Conservation (phyloP, 2,888 invertebrate species). For the Muschampia staudingeri region DNA sequence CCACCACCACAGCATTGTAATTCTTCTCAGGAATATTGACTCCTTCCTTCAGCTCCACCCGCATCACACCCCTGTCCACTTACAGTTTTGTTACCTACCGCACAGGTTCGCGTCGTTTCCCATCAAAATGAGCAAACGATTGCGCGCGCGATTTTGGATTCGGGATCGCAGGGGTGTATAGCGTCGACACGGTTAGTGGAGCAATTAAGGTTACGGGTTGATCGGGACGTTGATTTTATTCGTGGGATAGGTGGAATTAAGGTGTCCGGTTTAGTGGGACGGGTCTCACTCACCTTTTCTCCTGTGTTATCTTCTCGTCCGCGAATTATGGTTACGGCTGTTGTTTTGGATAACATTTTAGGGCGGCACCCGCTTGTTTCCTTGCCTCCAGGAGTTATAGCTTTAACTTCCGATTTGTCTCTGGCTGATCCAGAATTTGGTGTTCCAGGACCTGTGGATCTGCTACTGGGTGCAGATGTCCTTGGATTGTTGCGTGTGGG, state of each 20-base stretch:
- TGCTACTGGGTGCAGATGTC: conserved; percentile 43
- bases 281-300: conserved; percentile 26
- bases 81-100: background rate
- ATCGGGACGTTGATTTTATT: conserved; percentile 18
- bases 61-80: background rate
- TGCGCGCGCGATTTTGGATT: conserved; percentile 36
- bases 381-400: background rate
- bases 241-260: conserved; percentile 31
- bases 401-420: conserved; percentile 2
- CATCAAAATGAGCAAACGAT: background rate
- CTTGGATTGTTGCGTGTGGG: conserved; percentile 33
- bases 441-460: conserved; percentile 39
- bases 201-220: conserved; percentile 11
- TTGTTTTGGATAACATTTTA: conserved; percentile 7
- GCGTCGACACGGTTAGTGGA: conserved; percentile 27
- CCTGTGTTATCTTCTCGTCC: background rate
- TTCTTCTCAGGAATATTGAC: background rate
- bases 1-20: background rate
- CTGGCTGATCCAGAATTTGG: conserved; percentile 26
- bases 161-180: conserved; percentile 36
- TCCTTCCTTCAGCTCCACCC: background rate
- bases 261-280: conserved; percentile 34
- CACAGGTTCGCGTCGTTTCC: background rate
- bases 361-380: conserved; percentile 11
- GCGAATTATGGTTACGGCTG: background rate